Conservation (phyloP, 2,113 vertebrate species). For the Motacilla tschutschensis region DNA sequence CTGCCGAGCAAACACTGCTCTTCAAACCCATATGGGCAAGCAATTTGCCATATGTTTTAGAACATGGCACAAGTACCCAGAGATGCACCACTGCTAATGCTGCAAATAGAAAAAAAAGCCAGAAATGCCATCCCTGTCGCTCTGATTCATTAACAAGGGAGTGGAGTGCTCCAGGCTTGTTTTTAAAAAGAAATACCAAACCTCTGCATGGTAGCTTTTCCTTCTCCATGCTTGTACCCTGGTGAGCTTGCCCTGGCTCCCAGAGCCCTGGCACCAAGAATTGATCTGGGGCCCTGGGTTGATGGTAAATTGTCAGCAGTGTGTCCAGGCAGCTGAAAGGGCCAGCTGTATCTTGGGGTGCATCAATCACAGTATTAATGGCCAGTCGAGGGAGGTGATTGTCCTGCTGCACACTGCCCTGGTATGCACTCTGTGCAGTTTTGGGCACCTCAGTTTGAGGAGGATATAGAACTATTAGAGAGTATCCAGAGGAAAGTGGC, state of each 20-base stretch:
- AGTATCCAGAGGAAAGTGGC: not conserved
- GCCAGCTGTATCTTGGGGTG: too few species aligned
- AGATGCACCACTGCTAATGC: not conserved
- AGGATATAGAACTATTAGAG: not conserved
- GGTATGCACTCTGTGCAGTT: not conserved
- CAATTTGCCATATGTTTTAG: constrained; percentile 37
- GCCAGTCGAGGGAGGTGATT: not conserved
- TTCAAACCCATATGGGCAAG: constrained; percentile 10
- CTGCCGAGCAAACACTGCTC: not conserved
- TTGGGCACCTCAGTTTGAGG: rapidly evolving
- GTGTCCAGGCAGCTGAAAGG: not conserved
- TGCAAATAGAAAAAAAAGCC: not conserved
- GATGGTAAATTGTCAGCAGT: not conserved
- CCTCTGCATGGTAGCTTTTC: not conserved
- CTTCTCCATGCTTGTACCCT: rapidly evolving
- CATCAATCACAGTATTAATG: not conserved
- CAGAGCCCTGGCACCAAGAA: not conserved
- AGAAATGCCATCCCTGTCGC: not conserved
- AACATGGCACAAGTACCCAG: not conserved
- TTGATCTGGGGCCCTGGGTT: not conserved
- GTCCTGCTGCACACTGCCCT: not conserved
- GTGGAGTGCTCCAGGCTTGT: not conserved
- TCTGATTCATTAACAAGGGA: not conserved
- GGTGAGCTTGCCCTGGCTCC: not conserved
- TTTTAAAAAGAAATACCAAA: not conserved